phyloP scores from a whole-genome alignment of 2,888 invertebrate genomes.

The Harpalus rubripes region DNA sequence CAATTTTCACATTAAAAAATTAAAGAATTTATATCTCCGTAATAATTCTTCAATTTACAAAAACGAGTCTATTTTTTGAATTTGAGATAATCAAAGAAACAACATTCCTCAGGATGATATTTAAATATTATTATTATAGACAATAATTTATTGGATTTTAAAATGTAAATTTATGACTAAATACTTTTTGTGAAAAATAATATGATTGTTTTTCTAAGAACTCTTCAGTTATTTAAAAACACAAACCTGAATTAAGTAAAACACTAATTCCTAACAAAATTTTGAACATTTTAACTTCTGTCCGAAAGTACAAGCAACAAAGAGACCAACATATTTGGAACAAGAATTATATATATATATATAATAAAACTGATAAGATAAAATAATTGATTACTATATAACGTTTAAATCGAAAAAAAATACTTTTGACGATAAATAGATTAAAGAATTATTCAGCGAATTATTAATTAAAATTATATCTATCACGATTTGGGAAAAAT shows the following conservation, averaged over 20 bases:
- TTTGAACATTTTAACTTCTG: neutral
- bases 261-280: neutral
- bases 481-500: neutral
- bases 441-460: neutral
- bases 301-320: neutral
- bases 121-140: no score
- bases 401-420: neutral
- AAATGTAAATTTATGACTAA: no score
- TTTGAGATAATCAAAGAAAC: no score
- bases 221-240: no score
- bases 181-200: no score
- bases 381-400: slow-evolving; percentile 29
- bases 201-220: no score
- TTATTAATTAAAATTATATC: neutral
- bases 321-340: neutral
- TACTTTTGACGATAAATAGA: neutral
- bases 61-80: no score
- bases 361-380: slow-evolving; percentile 31
- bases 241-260: slow-evolving; percentile 8
- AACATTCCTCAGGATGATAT: no score
- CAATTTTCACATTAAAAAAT: neutral
- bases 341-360: neutral
- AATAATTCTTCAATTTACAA: no score
- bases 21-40: neutral
- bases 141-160: no score